Conservation (phyloP, 2,797 vertebrate species). For the Ceryle rudis region DNA sequence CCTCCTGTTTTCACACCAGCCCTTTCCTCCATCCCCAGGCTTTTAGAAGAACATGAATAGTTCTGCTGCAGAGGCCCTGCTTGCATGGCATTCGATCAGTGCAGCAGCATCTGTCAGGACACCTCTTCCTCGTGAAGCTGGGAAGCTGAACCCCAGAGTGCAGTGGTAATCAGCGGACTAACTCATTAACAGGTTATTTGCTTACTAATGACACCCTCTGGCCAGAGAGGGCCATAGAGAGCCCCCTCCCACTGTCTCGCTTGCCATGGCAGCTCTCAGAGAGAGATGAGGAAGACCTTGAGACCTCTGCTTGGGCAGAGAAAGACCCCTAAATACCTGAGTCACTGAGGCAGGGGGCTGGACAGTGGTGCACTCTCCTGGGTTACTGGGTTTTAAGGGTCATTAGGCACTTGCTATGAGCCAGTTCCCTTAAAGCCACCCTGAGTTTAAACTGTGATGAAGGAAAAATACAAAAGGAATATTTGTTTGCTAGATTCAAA, state of each 20-base stretch:
- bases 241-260: neutral
- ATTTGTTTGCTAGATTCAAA: neutral
- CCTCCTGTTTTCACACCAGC: neutral
- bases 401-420: neutral
- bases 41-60: neutral
- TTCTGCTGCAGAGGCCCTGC: neutral
- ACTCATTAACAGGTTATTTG: neutral
- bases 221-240: neutral
- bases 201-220: neutral
- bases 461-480: neutral
- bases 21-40: neutral
- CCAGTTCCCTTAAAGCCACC: neutral
- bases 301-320: neutral
- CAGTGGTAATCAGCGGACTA: neutral
- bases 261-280: neutral
- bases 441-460: neutral
- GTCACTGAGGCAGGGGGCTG: neutral
- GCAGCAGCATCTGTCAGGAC: neutral
- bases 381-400: neutral
- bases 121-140: accelerated
- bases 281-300: neutral
- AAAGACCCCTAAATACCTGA: neutral
- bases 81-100: accelerated
- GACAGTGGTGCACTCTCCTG: neutral
- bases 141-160: neutral